Evolutionary conservation across 2,113 vertebrate species (phyloP).

Genomic region (Leucoraja erinaceus): DNA sequence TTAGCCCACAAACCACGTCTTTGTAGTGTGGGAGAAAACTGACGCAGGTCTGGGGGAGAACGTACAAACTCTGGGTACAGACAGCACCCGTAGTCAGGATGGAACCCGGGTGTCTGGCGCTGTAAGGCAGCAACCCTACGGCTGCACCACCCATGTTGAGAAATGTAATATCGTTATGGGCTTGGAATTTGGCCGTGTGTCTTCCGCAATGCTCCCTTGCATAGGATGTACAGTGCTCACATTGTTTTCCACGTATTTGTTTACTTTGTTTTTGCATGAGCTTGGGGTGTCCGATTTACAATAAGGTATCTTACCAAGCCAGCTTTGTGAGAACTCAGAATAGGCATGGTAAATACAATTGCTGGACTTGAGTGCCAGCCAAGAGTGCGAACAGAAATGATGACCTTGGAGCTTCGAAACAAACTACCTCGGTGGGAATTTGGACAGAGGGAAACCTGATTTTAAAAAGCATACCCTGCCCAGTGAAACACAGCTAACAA

Average conservation of each 20-base stretch:
- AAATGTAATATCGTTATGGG: background rate
- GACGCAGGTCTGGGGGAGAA: too few species aligned
- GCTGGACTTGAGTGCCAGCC: background rate
- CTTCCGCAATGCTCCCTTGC: background rate
- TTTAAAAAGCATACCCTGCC: background rate
- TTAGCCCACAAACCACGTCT: too few species aligned
- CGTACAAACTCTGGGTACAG: too few species aligned
- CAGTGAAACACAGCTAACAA: background rate
- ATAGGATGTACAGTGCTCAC: background rate
- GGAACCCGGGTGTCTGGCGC: too few species aligned
- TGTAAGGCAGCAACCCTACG: too few species aligned
- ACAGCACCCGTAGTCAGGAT: too few species aligned
- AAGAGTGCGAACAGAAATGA: background rate
- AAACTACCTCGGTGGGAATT: background rate
- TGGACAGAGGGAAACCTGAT: background rate
- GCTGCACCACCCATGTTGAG: background rate
- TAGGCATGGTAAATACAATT: background rate
- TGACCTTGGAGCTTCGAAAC: conserved; percentile 15
- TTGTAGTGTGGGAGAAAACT: too few species aligned
- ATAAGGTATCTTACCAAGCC: conserved; percentile 16
- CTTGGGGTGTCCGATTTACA: background rate
- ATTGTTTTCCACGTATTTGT: conserved; percentile 6
- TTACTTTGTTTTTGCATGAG: background rate
- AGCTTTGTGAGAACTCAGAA: background rate
- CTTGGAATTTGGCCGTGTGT: background rate